Base-by-base conservation (phyloP, 2,113 vertebrate genomes). In the Ptilorrhoa leucosticta region DNA sequence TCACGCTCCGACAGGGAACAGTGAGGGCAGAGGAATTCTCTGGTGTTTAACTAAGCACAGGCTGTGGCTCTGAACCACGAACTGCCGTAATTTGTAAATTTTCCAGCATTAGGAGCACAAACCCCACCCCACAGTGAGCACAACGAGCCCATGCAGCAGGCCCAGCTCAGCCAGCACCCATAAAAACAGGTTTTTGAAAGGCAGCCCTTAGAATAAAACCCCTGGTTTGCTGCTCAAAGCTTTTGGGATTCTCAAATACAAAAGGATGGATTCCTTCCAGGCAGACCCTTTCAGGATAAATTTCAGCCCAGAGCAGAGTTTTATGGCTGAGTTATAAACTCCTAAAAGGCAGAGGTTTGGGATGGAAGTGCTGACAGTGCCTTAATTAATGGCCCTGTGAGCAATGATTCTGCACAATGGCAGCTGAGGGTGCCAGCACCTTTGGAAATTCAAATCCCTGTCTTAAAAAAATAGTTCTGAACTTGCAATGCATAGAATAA, bases 291-390 rank as follows among this genome's bases (percentile, higher is more conserved):
- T 66, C 75, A 35, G 47, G 92, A 87, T 73, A 11, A 50, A 90
- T 94, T 86, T 95, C 68, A 95, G 79, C 71, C 76, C 70, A 45
- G 76, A 92, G 94, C 93, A 53, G 85, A 66, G 80, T 92, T 94
- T 96, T 94, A 92, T 63, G 92, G 76, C 88, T 60, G 85, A 70
- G 87, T 92, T 94, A 88, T 73, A 95, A 96, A 86, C 66, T 88
- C 92, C 78, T 92, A 27, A 78, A 84, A 95, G 80, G 65, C 60
- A 66, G 90, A 79, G 76, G 33, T 82, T 95, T 94, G 93, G 78
- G 60, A 22, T 89, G 91, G 87, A 91, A 89, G 76, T 68, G 69
- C 93, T 94, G 93, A 87, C 80, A 78, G 69, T 33, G 40, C 83
- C 80, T 78, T 90, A 68, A 96, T 90, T 94, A 94, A 94, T 9